Evolutionary conservation across 2,113 vertebrate species (phyloP).

Genomic region (Paradoxurus hermaphroditus): DNA sequence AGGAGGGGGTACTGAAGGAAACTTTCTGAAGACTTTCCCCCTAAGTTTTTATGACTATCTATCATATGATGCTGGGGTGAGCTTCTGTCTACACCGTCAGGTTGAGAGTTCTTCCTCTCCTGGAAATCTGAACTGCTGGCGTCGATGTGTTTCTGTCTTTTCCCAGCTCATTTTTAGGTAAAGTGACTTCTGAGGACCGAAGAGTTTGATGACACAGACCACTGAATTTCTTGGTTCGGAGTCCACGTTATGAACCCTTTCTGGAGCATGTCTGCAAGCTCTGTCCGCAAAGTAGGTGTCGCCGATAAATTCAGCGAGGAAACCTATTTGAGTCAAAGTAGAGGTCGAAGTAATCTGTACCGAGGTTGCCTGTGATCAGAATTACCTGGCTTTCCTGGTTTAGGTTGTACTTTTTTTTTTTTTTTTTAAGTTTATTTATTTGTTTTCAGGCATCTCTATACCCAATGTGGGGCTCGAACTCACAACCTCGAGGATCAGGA

Average conservation of each 20-base stretch:
- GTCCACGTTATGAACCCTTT: conserved; percentile 96
- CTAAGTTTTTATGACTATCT: neutral
- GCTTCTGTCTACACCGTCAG: neutral
- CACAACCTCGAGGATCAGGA: neutral
- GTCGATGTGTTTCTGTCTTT: conserved; percentile 13
- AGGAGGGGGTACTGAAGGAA: neutral
- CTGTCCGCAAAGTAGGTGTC: conserved; percentile 90
- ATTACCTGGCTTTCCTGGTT: neutral
- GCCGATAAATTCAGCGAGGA: neutral
- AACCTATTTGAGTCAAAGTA: neutral
- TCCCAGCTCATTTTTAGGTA: conserved; percentile 56
- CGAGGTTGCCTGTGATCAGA: neutral
- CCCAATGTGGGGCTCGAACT: neutral
- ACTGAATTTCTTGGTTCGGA: conserved; percentile 73
- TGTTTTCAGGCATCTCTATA: neutral
- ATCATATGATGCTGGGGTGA: neutral
- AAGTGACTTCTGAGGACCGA: conserved; percentile 74
- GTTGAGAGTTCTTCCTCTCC: neutral
- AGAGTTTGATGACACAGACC: conserved; percentile 71
- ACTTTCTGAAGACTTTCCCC: neutral
- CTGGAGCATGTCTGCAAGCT: conserved; percentile 97
- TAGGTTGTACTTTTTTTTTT: neutral
- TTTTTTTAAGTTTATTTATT: neutral
- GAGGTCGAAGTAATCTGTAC: neutral
- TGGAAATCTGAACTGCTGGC: neutral